phyloP scores from a whole-genome alignment of 2,113 vertebrate species.

The Mohoua ochrocephala region DNA sequence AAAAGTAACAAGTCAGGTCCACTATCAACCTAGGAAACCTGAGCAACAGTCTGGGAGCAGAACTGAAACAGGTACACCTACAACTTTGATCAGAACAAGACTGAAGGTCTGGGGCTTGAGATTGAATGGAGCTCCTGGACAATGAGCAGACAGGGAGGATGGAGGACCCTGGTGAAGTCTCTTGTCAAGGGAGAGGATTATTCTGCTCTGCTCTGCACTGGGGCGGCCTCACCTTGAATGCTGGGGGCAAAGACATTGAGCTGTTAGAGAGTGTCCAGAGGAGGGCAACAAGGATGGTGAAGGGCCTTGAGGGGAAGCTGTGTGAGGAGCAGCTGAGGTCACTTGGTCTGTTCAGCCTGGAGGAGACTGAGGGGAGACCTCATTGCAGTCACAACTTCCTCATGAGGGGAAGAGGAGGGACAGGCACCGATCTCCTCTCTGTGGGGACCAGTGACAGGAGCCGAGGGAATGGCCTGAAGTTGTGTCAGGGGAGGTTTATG shows the following conservation, averaged over 20 bases:
- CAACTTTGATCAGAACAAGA: background rate
- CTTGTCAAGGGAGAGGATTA: background rate
- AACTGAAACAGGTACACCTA: background rate
- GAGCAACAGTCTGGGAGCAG: background rate
- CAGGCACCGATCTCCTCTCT: background rate
- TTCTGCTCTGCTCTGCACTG: background rate
- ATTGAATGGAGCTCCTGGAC: background rate
- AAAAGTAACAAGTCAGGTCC: background rate
- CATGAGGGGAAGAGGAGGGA: accelerated
- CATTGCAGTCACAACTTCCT: background rate
- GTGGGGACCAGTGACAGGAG: background rate
- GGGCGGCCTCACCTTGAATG: accelerated
- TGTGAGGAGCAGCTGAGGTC: background rate
- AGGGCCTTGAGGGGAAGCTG: background rate
- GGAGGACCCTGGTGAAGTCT: background rate
- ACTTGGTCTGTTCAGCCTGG: background rate
- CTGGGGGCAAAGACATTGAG: background rate
- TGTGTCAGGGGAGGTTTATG: background rate
- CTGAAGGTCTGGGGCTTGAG: background rate
- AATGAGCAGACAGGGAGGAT: background rate
- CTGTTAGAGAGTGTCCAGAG: background rate
- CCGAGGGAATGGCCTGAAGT: background rate
- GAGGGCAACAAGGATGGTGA: background rate
- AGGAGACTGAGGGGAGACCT: background rate
- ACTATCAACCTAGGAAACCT: background rate